phyloP scores from a whole-genome alignment of 2,113 vertebrate genomes.

The Gallinago jamesoni region DNA sequence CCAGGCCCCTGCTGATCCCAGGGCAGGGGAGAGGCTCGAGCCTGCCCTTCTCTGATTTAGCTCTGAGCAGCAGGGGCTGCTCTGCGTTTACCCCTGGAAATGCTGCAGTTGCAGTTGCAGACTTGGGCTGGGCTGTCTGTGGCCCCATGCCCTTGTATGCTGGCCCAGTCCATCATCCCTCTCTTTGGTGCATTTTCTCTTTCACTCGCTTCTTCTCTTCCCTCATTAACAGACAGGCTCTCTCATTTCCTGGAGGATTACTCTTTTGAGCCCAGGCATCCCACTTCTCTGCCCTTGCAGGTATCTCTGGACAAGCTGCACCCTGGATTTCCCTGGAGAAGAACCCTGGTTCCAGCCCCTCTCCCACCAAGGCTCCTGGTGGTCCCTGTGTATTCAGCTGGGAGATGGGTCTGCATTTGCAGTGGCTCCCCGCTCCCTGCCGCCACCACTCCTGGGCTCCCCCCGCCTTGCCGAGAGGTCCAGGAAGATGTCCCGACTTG shows the following conservation, averaged over 20 bases:
- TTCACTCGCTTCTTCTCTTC: neutral
- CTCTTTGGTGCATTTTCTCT: neutral
- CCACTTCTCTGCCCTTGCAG: neutral
- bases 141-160: neutral
- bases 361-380: neutral
- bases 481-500: neutral
- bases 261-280: neutral
- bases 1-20: rapidly evolving
- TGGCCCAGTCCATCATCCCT: neutral
- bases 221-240: neutral
- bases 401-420: neutral
- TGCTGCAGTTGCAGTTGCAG: neutral
- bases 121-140: neutral
- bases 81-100: neutral
- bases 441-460: neutral
- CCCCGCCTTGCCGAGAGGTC: too few species aligned
- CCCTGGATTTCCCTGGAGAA: neutral
- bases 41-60: neutral
- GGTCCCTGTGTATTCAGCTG: too few species aligned
- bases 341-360: too few species aligned
- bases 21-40: neutral
- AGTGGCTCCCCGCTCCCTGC: neutral
- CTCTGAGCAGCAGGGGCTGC: neutral
- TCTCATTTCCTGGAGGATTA: neutral
- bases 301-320: neutral